These are phyloP conservation scores for Oxytorus armatus DNA, from an alignment of 2,888 invertebrate species.

Conservation along the genomic window DNA sequence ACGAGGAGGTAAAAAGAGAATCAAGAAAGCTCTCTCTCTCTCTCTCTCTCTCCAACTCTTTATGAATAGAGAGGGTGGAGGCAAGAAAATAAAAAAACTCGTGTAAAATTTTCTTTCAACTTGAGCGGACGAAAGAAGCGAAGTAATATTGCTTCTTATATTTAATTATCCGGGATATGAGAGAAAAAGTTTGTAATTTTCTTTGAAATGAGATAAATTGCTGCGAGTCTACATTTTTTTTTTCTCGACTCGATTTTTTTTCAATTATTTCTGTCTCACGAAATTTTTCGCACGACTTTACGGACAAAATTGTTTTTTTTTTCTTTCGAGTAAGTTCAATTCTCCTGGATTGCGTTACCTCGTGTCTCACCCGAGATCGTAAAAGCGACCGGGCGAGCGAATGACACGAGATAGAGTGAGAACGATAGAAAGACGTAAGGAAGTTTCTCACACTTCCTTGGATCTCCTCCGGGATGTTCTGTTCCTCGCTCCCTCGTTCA, in stretches of 20 bases:
- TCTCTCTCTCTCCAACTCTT: no score
- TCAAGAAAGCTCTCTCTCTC: neutral
- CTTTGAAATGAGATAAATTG: conserved; percentile 1
- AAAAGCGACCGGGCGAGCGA: conserved; percentile 52
- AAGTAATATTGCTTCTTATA: conserved; percentile 31
- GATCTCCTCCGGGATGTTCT: conserved; percentile 63
- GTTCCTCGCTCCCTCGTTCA: conserved; percentile 56
- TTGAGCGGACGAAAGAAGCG: conserved; percentile 17
- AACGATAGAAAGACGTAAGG: conserved; percentile 49
- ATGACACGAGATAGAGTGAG: conserved; percentile 22
- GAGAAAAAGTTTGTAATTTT: neutral
- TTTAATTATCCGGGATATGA: conserved; percentile 20
- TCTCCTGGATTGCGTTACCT: conserved; percentile 49
- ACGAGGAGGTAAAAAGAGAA: conserved; percentile 19
- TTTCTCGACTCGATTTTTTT: conserved; percentile 8
- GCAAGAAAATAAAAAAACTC: no score
- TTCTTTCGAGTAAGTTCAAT: conserved; percentile 31
- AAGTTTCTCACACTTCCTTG: conserved; percentile 55
- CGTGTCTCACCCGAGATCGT: conserved; percentile 52
- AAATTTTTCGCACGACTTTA: conserved; percentile 39
- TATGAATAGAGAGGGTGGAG: neutral
- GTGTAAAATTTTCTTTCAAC: neutral
- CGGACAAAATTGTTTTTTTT: conserved; percentile 23
- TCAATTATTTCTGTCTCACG: conserved; percentile 10
- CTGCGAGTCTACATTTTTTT: neutral